A percentile compares a stretch with the other conserved stretches of the same genome.
These are phyloP conservation scores for Halocynthia roretzi DNA, from an alignment of 23 tunicate genomes.

Conservation along the genomic window DNA sequence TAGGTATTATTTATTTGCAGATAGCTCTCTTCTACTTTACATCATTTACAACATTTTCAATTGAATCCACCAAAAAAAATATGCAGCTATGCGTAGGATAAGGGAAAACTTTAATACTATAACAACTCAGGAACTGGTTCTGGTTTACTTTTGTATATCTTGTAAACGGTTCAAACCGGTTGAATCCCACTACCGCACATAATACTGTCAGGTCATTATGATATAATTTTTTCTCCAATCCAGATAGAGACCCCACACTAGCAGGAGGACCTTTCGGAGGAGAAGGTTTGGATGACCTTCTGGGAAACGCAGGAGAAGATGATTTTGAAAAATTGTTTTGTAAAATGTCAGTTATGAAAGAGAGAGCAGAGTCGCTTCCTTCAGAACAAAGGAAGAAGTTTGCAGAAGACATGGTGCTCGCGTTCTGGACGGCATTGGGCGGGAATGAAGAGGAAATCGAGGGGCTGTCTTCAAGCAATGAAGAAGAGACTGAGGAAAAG, in stretches of 20 bases:
- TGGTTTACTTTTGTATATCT: no score
- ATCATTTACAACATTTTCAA: no score
- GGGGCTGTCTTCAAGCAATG: constrained; percentile 50
- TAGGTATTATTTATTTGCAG: no score
- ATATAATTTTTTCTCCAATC: background rate
- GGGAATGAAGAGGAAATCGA: constrained; percentile 64
- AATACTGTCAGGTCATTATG: no score
- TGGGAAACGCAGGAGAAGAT: constrained; percentile 29
- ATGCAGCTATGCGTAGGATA: no score
- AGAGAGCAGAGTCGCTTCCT: constrained; percentile 40
- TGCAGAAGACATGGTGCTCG: constrained; percentile 66
- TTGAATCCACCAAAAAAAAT: no score
- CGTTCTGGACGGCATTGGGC: constrained; percentile 68
- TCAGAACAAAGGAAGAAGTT: constrained; percentile 48
- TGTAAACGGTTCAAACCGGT: no score
- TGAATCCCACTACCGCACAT: no score
- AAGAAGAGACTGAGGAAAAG: background rate
- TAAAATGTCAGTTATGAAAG: constrained; percentile 49
- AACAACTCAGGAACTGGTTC: no score
- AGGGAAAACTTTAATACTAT: no score
- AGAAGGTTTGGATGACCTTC: constrained; percentile 13
- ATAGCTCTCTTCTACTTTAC: no score
- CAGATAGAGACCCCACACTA: background rate
- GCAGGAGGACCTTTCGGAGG: constrained; percentile 24
- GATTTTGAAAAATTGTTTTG: constrained; percentile 68